phyloP scores from a whole-genome alignment of 2,888 invertebrate species.

The Parnassius apollo region DNA sequence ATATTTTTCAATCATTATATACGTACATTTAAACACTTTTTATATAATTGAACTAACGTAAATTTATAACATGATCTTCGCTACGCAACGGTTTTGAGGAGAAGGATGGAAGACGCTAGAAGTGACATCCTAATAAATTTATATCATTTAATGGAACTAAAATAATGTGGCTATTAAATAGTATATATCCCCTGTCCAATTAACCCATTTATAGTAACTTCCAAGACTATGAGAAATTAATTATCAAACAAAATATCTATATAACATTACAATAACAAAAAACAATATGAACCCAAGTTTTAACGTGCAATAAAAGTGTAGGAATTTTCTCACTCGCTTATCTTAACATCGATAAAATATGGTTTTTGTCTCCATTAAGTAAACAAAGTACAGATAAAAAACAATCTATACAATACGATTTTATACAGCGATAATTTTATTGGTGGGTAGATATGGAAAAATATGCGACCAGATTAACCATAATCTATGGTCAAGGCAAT shows the following conservation, averaged over 20 bases:
- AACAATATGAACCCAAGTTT: slow-evolving; percentile 18
- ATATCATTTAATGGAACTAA: background rate
- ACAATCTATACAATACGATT: slow-evolving; percentile 19
- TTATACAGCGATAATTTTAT: slow-evolving; percentile 17
- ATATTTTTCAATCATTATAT: no score
- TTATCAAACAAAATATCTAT: slow-evolving; percentile 23
- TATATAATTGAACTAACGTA: no score
- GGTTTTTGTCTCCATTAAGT: slow-evolving; percentile 2
- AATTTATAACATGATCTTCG: background rate
- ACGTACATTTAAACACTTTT: no score
- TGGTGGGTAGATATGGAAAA: slow-evolving; percentile 15
- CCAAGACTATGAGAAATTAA: slow-evolving; percentile 11
- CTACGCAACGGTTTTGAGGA: background rate
- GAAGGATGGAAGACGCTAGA: slow-evolving; percentile 6
- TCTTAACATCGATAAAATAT: background rate
- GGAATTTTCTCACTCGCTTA: slow-evolving; percentile 7
- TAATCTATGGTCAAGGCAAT: slow-evolving; percentile 9
- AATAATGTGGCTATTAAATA: slow-evolving; percentile 4
- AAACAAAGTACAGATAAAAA: slow-evolving; percentile 19
- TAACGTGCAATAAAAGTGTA: slow-evolving; percentile 13
- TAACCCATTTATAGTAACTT: slow-evolving; percentile 8
- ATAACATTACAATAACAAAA: slow-evolving; percentile 25
- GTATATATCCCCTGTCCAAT: slow-evolving; percentile 13
- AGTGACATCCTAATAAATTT: background rate
- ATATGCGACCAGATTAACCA: background rate